Evolutionary conservation across 1,140 invertebrate species (phyloP), one percentile per base, ranked within the genome.

Genomic region (Goniozus legneri): DNA sequence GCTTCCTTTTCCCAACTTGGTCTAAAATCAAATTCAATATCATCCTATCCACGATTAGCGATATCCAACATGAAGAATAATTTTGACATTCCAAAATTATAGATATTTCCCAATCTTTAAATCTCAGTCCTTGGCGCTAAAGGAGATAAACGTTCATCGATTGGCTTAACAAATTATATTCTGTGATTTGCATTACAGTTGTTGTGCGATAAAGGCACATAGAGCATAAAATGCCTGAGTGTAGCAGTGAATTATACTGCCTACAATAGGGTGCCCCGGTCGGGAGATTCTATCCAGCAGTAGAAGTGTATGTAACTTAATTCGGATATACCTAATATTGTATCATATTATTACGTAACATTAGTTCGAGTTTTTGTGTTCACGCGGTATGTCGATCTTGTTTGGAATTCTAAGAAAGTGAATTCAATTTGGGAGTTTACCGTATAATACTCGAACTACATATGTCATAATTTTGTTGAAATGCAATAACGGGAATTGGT

Each of bases 161-260:
- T 68, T 64, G 65, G 65, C 64, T 67, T 67, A 71, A 73, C 66
- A 62, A 69, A 69, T 65, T 71, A 64, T 68, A 70, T 71, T 73
- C 58, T 75, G 64, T 75, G 69, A 69, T 75, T 75, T 75, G 63
- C 64, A 73, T 75, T 75, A 70, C 72, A 75, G 72, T 72, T 69
- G 63, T 71, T 72, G 68, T 75, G 69, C 65, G 62, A 69, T 72
- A 70, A n/a, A 71, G 60, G 65, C 67, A 73, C 69, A 65, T 61
- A 70, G 67, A 65, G 60, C 64, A 72, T 71, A 69, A 70, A 60
- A 71, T 71, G 55, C 69, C 69, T 69, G 64, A 68, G 63, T 69
- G 62, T 74, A 65, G 69, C 71, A 71, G 69, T 73, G 68, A 73
- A 70, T 67, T 64, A 68, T 64, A 73, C 69, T 72, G 71, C 42